Conservation (phyloP, 2,797 vertebrate species). For the Cercopithecus diana region DNA sequence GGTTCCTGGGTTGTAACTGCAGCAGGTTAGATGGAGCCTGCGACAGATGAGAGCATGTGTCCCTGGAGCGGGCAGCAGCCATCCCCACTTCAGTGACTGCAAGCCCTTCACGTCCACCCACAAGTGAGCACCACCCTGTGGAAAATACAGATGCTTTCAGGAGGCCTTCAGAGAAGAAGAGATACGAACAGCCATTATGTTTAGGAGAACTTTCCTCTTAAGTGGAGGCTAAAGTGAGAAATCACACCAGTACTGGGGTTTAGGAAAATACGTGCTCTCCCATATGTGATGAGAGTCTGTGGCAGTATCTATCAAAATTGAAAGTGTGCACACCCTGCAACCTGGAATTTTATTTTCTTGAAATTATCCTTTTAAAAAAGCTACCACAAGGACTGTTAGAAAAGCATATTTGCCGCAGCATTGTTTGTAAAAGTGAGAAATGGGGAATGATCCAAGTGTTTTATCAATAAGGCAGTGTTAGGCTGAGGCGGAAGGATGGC, state of each 20-base stretch:
- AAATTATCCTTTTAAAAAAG: background rate
- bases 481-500: no score
- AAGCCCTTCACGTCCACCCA: background rate
- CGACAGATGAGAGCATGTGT: background rate
- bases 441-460: background rate
- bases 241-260: fast-evolving
- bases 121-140: background rate
- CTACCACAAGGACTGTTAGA: background rate
- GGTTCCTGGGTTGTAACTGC: background rate
- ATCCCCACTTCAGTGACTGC: background rate
- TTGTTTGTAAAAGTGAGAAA: background rate
- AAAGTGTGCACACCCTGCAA: background rate
- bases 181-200: fast-evolving
- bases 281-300: fast-evolving
- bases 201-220: background rate
- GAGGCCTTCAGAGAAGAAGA: background rate
- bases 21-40: background rate
- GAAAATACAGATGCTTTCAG: background rate
- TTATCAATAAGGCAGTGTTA: background rate
- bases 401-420: background rate
- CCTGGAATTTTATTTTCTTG: background rate
- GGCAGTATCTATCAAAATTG: background rate
- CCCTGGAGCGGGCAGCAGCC: fast-evolving
- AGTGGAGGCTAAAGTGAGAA: fast-evolving
- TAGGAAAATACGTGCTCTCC: fast-evolving